A percentile compares a stretch with the other conserved stretches of the same genome.
These are phyloP conservation scores for Scaptomyza polygonia DNA, from an alignment of 2,888 invertebrate species.

Conservation along the genomic window DNA sequence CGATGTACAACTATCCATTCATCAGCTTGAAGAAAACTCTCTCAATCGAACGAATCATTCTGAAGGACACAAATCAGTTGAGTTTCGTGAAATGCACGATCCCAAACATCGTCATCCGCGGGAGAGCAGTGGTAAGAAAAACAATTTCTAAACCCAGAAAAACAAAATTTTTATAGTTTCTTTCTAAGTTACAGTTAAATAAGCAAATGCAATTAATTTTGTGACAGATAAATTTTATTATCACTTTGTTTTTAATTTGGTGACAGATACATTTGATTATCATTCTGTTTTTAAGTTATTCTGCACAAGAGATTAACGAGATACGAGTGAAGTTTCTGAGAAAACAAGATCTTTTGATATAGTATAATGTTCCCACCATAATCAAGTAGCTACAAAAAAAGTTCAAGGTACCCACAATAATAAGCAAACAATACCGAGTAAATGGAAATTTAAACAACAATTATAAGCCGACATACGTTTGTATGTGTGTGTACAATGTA, in stretches of 20 bases:
- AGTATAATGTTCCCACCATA: conserved; percentile 24
- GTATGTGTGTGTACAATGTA: background rate
- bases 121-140: conserved; percentile 82
- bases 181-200: too few relatives aligned
- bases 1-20: conserved; percentile 50
- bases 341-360: background rate
- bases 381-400: conserved; percentile 14
- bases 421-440: conserved; percentile 25
- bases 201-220: too few relatives aligned
- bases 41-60: conserved; percentile 23
- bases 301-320: background rate
- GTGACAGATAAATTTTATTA: background rate
- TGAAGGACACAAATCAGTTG: conserved; percentile 34
- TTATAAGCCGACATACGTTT: conserved; percentile 35
- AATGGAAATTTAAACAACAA: conserved; percentile 36
- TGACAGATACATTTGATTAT: background rate
- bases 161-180: background rate
- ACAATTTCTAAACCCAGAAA: conserved; percentile 2
- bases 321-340: background rate
- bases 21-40: conserved; percentile 9
- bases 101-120: conserved; percentile 83
- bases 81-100: conserved; percentile 83
- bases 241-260: background rate
- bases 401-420: conserved; percentile 18
- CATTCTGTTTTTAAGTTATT: background rate